Conservation (phyloP, 2,797 vertebrate genomes). For the Helicolenus hilgendorfi region DNA sequence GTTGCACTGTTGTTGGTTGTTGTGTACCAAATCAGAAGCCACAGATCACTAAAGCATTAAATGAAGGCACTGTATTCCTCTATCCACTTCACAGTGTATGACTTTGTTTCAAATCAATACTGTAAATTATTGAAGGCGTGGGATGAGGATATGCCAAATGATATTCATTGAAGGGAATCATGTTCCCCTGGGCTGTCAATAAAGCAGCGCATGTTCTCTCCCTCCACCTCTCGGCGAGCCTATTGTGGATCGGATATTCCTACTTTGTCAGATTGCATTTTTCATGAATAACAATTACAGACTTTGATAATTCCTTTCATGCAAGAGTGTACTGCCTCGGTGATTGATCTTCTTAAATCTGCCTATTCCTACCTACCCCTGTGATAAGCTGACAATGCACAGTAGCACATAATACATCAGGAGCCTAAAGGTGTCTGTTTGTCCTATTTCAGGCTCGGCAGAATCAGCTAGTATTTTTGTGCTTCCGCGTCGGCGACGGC, state of each 20-base stretch:
- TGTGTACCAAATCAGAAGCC: slow-evolving; percentile 70
- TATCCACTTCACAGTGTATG: slow-evolving; percentile 81
- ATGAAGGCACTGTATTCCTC: slow-evolving; percentile 76
- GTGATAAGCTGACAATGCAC: slow-evolving; percentile 57
- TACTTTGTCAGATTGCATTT: slow-evolving; percentile 83
- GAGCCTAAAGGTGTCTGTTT: slow-evolving; percentile 44
- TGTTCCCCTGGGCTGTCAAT: slow-evolving; percentile 84
- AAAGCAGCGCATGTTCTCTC: slow-evolving; percentile 69
- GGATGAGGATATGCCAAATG: slow-evolving; percentile 84
- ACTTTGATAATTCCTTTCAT: slow-evolving; percentile 82
- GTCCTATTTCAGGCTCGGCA: slow-evolving; percentile 49
- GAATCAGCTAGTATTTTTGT: background rate
- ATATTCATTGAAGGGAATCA: slow-evolving; percentile 87
- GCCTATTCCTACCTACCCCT: slow-evolving; percentile 32
- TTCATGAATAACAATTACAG: slow-evolving; percentile 91
- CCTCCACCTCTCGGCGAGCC: slow-evolving; percentile 67
- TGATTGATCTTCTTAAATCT: slow-evolving; percentile 77
- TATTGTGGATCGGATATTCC: slow-evolving; percentile 77
- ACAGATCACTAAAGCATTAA: slow-evolving; percentile 84
- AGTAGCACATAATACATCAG: slow-evolving; percentile 44
- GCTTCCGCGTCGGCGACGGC: background rate
- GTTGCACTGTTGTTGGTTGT: slow-evolving; percentile 54
- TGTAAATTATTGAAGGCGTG: slow-evolving; percentile 88
- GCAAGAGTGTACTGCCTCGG: slow-evolving; percentile 70
- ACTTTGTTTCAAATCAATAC: slow-evolving; percentile 88